A percentile compares a stretch with the other conserved stretches of the same genome.
Conservation (phyloP, 1,140 invertebrate genomes). For the Trichonephila clavipes region DNA sequence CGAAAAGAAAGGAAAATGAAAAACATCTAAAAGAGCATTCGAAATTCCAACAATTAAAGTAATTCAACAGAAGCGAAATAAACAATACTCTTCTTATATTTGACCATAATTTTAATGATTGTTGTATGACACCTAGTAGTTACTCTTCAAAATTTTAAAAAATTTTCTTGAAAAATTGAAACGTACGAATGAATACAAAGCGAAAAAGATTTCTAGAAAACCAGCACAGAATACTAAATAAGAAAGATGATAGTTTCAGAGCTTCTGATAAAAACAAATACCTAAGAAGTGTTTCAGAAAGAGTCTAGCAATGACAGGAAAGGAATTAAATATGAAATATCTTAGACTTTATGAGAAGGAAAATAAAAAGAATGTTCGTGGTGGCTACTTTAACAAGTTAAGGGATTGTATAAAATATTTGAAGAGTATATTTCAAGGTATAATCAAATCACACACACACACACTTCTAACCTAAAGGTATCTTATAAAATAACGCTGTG, state of each 20-base stretch:
- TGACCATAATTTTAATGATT: background rate
- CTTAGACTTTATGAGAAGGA: background rate
- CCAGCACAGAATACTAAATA: background rate
- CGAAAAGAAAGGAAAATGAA: too few relatives aligned
- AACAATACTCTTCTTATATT: background rate
- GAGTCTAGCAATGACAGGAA: background rate
- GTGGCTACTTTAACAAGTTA: background rate
- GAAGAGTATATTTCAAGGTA: background rate
- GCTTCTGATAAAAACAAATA: background rate
- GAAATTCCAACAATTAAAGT: slow-evolving; percentile 6
- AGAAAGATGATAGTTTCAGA: background rate
- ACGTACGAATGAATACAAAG: background rate
- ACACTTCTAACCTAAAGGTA: background rate
- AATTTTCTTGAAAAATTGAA: background rate
- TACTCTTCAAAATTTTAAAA: background rate
- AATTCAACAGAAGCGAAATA: background rate
- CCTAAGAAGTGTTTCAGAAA: background rate
- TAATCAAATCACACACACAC: background rate
- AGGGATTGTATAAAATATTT: background rate
- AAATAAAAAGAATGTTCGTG: background rate
- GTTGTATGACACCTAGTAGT: background rate
- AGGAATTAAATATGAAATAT: background rate
- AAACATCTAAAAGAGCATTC: background rate
- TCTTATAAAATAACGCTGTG: background rate
- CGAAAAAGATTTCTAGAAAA: background rate